Conservation (phyloP, 2,797 vertebrate species). For the Percopsis omiscomaycus region DNA sequence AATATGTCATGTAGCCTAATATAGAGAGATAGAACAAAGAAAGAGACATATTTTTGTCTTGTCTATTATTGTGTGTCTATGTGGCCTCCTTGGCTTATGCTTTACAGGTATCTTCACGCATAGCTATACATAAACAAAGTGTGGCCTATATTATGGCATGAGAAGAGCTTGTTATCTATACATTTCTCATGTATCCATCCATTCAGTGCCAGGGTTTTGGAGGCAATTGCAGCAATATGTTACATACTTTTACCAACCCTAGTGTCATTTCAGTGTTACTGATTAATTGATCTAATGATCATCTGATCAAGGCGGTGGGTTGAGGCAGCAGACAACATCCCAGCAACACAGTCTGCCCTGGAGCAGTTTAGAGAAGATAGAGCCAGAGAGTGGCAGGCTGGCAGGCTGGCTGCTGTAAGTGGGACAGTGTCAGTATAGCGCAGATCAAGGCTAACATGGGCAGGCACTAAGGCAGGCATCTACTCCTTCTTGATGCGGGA, state of each 20-base stretch:
- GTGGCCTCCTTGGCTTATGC: not conserved
- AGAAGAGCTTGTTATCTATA: not conserved
- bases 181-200: not conserved
- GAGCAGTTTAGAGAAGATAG: slow-evolving; percentile 29
- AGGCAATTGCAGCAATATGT: not conserved
- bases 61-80: not conserved
- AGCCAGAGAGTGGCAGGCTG: slow-evolving; percentile 22
- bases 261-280: slow-evolving; percentile 13
- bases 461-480: slow-evolving; percentile 58
- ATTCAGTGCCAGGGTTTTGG: not conserved
- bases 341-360: slow-evolving; percentile 36
- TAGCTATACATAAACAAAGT: slow-evolving; percentile 32
- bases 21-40: slow-evolving; percentile 5
- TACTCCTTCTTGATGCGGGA: slow-evolving; percentile 70
- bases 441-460: slow-evolving; percentile 51
- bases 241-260: slow-evolving; percentile 1
- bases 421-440: slow-evolving; percentile 53
- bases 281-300: slow-evolving; percentile 20
- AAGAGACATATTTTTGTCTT: slow-evolving; percentile 15
- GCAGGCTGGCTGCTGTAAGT: slow-evolving; percentile 55
- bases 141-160: slow-evolving; percentile 52
- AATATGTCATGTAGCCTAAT: slow-evolving; percentile 39
- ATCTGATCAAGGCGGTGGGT: slow-evolving; percentile 8
- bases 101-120: slow-evolving; percentile 15
- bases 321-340: slow-evolving; percentile 32